Base-by-base conservation (phyloP, 2,888 invertebrate genomes). In the Pammene aurita region DNA sequence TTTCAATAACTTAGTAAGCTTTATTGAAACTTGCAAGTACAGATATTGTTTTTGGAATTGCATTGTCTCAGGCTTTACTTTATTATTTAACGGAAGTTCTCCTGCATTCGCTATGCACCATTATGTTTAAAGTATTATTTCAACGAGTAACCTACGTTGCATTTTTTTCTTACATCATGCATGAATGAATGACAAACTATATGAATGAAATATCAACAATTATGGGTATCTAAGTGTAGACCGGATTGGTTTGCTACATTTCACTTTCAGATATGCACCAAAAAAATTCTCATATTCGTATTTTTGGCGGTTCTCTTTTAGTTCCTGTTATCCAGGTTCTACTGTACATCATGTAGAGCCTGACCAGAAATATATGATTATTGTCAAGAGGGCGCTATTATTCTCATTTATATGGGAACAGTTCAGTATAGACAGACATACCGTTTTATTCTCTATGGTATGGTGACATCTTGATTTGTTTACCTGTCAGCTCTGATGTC, bases 1-100 rank as follows among this genome's bases (percentile, higher is more conserved):
- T 64, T 67, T 62, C 55, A 63, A 62, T 62, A 55, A 46, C 9
- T 14, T 26, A 56, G 13, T 67, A 38, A 62, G 48, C 16, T 16
- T 61, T 62, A 38, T 10, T 18, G 38, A 50, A 50, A 62, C 7
- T 50, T 41, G 42, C 26, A n/a, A 18, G 10, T 44, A 0, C 26
- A 42, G 44, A 26, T 34, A 54, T 34, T 54, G 34, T 35, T 54
- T 34, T 26, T 35, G 26, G 54, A 54, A 13, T 26, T n/a, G 44
- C n/a, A 26, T 56, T 56, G 56, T 56, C 10, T 56, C 11, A 14
- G 55, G 14, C 10, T 26, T 52, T 34, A n/a, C 7, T 50, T 50
- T 50, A 50, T 48, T 50, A 18, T 52, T n/a, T 54, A 16, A 0
- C 52, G 26, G n/a, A 54, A 54, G 7, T n/a, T 54, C 38, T 38